Percentiles rank a stretch among this genome's conserved stretches.
Evolutionary conservation across 2,113 vertebrate species (phyloP).

Genomic region (Xiphias gladius): DNA sequence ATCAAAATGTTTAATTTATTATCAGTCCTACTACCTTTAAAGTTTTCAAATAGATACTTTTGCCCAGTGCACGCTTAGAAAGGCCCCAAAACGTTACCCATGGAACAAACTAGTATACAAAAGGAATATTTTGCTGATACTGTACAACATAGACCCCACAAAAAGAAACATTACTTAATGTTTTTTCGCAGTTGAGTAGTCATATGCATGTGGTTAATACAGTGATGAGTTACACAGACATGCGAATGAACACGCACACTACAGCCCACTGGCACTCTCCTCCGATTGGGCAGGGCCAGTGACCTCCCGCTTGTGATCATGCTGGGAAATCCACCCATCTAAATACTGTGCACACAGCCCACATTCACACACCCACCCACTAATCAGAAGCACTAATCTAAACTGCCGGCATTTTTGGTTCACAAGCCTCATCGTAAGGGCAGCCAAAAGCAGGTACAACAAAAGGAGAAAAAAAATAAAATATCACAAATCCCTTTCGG

Average conservation of each 20-base stretch:
- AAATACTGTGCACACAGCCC: constrained; percentile 50
- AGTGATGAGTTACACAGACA: constrained; percentile 12
- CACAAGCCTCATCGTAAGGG: constrained; percentile 52
- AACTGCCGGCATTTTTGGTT: constrained; percentile 61
- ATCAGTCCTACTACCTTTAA: not conserved
- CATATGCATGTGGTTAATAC: not conserved
- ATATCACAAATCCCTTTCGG: constrained; percentile 75
- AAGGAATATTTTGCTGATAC: not conserved
- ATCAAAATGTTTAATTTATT: not conserved
- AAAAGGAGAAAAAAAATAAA: constrained; percentile 55
- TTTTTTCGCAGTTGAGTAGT: not conserved
- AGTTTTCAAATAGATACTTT: not conserved
- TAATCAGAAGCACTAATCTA: constrained; percentile 65
- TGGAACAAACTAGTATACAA: not conserved
- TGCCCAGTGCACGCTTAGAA: not conserved
- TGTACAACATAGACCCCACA: not conserved
- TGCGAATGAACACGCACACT: constrained; percentile 32
- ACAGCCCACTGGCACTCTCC: constrained; percentile 17
- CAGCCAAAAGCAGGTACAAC: constrained; percentile 54
- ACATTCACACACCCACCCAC: constrained; percentile 49
- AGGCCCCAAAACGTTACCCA: no score
- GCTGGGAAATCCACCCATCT: constrained; percentile 41
- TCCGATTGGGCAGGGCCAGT: constrained; percentile 43
- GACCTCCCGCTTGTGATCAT: constrained; percentile 53
- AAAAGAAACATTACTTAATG: constrained; percentile 2